Evolutionary conservation across 2,113 vertebrate genomes (phyloP).

Genomic region (Sylvilagus bachmani): DNA sequence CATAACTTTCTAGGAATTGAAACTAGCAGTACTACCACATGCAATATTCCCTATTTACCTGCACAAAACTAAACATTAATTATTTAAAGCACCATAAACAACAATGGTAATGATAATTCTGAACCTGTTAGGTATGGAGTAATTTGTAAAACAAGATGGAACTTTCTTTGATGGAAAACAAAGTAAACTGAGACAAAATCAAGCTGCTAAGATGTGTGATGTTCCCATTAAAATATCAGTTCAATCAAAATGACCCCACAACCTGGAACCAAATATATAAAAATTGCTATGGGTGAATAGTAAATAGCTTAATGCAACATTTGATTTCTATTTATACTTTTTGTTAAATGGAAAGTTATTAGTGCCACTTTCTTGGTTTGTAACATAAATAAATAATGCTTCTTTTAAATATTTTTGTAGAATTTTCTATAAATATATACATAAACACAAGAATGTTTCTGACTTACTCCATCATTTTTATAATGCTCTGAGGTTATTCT

Average conservation of each 20-base stretch:
- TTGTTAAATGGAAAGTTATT: neutral
- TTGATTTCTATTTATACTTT: slow-evolving; percentile 13
- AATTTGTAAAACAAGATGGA: neutral
- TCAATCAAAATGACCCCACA: neutral
- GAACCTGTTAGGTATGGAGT: neutral
- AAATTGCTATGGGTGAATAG: neutral
- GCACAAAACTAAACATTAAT: neutral
- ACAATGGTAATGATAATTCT: neutral
- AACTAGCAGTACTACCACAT: neutral
- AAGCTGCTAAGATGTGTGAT: neutral
- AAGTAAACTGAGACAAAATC: slow-evolving; percentile 20
- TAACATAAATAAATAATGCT: neutral
- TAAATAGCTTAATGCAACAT: neutral
- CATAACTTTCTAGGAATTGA: too few relatives aligned
- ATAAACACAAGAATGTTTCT: neutral
- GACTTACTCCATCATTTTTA: neutral
- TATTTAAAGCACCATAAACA: neutral
- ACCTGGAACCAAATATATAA: neutral
- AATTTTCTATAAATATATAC: neutral
- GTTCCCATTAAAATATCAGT: neutral
- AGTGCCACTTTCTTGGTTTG: neutral
- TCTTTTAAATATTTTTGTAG: neutral
- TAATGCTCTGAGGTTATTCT: neutral
- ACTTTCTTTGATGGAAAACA: neutral
- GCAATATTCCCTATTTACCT: neutral